Conservation (phyloP, 2,888 invertebrate genomes). For the Pyrrhia umbra region DNA sequence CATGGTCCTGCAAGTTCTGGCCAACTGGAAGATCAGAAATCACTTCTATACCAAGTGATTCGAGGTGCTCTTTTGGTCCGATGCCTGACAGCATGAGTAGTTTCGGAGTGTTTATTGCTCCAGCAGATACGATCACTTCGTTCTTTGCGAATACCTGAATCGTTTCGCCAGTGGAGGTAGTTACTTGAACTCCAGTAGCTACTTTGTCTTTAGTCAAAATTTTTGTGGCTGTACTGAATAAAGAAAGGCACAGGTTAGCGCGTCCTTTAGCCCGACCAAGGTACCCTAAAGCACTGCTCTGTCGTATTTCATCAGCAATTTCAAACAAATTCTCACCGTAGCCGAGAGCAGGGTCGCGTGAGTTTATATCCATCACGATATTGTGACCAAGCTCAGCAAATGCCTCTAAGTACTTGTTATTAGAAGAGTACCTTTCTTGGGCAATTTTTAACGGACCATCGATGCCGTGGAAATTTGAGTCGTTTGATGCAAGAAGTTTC, state of each 20-base stretch:
- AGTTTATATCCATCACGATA: conserved; percentile 15
- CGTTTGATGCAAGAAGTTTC: not conserved
- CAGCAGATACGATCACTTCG: conserved; percentile 43
- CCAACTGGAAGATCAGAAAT: conserved; percentile 65
- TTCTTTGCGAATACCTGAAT: conserved; percentile 17
- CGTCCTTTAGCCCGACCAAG: conserved; percentile 7
- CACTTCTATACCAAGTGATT: conserved; percentile 49
- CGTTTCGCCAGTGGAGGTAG: conserved; percentile 11
- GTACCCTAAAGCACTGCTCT: conserved; percentile 16
- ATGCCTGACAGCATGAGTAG: conserved; percentile 59
- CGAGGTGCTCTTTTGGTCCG: conserved; percentile 53
- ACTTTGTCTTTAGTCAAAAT: conserved; percentile 4
- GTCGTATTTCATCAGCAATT: conserved; percentile 17
- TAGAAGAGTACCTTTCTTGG: conserved; percentile 4
- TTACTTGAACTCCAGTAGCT: conserved; percentile 26
- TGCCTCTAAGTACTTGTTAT: conserved; percentile 16
- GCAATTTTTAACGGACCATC: conserved; percentile 18
- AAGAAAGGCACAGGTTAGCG: conserved; percentile 12
- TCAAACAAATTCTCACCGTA: conserved; percentile 25
- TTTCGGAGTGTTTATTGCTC: conserved; percentile 56
- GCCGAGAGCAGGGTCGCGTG: conserved; percentile 13
- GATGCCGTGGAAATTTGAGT: conserved; percentile 14
- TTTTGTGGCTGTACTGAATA: conserved; percentile 21
- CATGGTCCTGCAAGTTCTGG: conserved; percentile 58
- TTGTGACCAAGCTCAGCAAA: conserved; percentile 29